Evolutionary conservation across 2,113 vertebrate species (phyloP).

Genomic region (Gracilinanus agilis): DNA sequence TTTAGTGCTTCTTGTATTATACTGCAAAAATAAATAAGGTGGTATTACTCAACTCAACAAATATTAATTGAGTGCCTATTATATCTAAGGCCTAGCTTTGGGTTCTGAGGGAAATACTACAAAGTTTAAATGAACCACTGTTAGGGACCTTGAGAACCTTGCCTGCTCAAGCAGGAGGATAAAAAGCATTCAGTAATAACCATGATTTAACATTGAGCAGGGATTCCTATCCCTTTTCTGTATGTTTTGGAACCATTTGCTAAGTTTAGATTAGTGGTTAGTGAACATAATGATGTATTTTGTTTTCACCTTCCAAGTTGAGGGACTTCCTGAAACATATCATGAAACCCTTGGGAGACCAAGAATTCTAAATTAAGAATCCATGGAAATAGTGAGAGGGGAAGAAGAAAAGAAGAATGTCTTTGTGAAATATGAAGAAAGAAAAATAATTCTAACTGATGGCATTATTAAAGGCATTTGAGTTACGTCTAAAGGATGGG

Average conservation of each 20-base stretch:
- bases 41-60: not conserved
- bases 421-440: not conserved
- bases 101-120: not conserved
- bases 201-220: not conserved
- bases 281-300: not conserved
- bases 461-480: not conserved
- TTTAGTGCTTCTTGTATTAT: not conserved
- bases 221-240: not conserved
- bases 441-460: not conserved
- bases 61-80: not conserved
- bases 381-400: not conserved
- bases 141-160: not conserved
- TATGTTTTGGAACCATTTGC: not conserved
- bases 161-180: not conserved
- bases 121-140: not conserved
- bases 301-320: not conserved
- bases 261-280: not conserved
- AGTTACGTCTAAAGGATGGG: not conserved
- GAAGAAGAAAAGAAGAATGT: not conserved
- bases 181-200: not conserved
- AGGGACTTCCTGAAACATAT: not conserved
- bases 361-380: not conserved
- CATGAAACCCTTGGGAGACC: not conserved
- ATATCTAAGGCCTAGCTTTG: not conserved
- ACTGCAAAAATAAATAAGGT: conserved; percentile 21